phyloP scores from a whole-genome alignment of 2,113 vertebrate genomes.

The Naja naja region DNA sequence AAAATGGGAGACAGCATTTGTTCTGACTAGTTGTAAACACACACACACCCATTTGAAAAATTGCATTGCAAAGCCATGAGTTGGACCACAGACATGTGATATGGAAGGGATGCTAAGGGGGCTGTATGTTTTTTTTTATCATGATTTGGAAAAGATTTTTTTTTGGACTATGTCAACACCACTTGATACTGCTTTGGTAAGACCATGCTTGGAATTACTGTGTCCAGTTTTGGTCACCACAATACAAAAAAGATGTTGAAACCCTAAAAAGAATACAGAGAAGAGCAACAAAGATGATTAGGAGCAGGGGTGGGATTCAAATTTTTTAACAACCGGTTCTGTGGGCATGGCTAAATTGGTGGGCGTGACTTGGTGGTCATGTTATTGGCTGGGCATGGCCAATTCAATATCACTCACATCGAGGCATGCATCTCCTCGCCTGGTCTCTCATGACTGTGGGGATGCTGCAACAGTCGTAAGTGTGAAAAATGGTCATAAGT shows the following conservation, averaged over 20 bases:
- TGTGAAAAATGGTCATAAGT: too few species aligned
- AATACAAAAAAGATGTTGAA: not conserved
- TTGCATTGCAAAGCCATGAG: not conserved
- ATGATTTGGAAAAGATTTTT: not conserved
- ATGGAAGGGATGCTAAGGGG: not conserved
- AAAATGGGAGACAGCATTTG: rapidly evolving
- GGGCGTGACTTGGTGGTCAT: too few species aligned
- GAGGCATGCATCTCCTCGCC: too few species aligned
- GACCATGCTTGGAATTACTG: not conserved
- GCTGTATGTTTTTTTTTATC: not conserved
- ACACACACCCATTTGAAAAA: not conserved
- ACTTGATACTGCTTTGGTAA: not conserved
- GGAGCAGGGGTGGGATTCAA: too few species aligned
- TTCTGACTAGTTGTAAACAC: not conserved
- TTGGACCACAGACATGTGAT: too few species aligned
- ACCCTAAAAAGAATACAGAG: not conserved
- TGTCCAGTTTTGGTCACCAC: not conserved
- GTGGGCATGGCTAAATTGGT: too few species aligned
- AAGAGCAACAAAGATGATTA: not conserved
- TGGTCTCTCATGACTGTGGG: too few species aligned
- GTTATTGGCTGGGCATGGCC: too few species aligned
- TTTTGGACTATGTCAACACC: not conserved
- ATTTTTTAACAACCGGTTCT: too few species aligned
- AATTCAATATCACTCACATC: too few species aligned
- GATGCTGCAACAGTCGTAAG: too few species aligned